Evolutionary conservation across 2,888 invertebrate species (phyloP), one percentile per base, ranked within the genome.

Genomic region (Aromia moschata): DNA sequence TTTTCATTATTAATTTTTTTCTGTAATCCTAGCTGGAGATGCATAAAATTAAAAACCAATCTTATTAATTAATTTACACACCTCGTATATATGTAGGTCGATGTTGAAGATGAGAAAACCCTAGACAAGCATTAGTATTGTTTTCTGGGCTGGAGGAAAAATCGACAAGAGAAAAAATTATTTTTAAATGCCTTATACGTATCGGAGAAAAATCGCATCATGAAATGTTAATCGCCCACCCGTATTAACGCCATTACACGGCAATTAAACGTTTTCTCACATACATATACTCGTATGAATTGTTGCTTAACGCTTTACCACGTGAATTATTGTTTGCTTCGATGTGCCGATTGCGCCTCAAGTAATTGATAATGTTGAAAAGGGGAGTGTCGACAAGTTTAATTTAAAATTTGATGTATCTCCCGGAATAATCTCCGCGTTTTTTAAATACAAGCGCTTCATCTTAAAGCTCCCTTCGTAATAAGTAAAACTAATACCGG

Each of bases 371-470:
- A 15, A 31, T 10, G 36, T 47, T 1, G 0, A n/a, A 36, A 36
- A 16, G 33, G 15, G 49, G 38, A 49, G 49, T 38, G 38, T 25
- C 38, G 20, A 43, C 14, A 44, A 30, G 18, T 18, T 12, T 20
- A 12, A 49, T 38, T 49, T 49, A 38, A 40, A 49, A 49, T 49
- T 20, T 30, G 47, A 47, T 47, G 18, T 37, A 37, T 12, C 17
- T 17, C 18, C 20, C 18, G 38, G 36, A 15, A 20, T 25, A 2
- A 17, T 36, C 12, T 40, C n/a, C 10, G 38, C 20, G 12, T 49
- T 38, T 49, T n/a, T 49, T 16, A 49, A 20, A 38, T 38, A 49
- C 14, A 49, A 38, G 25, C 38, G 11, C 15, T 7, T 37, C 25
- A 10, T 49, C 36, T 49, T 38, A 38, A 14, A 15, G 41, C 41